These are phyloP conservation scores for Lysandra coridon DNA, from an alignment of 2,888 invertebrate species.

Conservation along the genomic window DNA sequence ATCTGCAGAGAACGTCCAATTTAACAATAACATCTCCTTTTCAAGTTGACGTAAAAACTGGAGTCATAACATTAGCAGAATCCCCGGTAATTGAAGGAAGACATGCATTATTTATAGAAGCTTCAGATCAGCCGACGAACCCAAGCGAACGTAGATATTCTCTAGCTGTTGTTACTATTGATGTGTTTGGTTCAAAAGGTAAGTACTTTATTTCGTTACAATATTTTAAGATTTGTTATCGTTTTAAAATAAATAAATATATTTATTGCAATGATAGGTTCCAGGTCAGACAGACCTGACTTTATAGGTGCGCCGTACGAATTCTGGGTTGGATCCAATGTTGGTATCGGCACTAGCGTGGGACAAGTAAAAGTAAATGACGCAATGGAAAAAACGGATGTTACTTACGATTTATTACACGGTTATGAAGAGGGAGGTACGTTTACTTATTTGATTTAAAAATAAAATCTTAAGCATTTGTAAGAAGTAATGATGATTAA, in stretches of 20 bases:
- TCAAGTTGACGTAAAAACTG: constrained; percentile 85
- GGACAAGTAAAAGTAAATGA: constrained; percentile 91
- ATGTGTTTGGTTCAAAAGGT: constrained; percentile 82
- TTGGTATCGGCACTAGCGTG: constrained; percentile 90
- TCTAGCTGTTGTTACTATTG: constrained; percentile 91
- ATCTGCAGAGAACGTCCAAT: constrained; percentile 85
- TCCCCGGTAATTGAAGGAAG: constrained; percentile 85
- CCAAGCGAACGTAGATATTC: constrained; percentile 91
- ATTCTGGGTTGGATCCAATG: constrained; percentile 94
- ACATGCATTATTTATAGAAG: constrained; percentile 91
- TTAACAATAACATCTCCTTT: constrained; percentile 84
- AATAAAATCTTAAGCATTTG: neutral
- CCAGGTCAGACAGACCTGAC: constrained; percentile 82
- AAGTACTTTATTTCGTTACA: constrained; percentile 32
- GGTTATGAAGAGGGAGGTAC: constrained; percentile 91
- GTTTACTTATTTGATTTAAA: constrained; percentile 31
- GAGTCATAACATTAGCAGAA: constrained; percentile 84
- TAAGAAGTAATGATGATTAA: neutral
- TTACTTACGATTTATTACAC: constrained; percentile 89
- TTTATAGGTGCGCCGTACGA: constrained; percentile 93
- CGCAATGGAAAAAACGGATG: constrained; percentile 83
- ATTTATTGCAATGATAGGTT: constrained; percentile 58
- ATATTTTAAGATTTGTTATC: neutral
- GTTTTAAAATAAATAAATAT: neutral
- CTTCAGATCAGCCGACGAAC: constrained; percentile 90